Base-by-base conservation (phyloP, 2,888 invertebrate species). In the Synergus laeviventris region DNA sequence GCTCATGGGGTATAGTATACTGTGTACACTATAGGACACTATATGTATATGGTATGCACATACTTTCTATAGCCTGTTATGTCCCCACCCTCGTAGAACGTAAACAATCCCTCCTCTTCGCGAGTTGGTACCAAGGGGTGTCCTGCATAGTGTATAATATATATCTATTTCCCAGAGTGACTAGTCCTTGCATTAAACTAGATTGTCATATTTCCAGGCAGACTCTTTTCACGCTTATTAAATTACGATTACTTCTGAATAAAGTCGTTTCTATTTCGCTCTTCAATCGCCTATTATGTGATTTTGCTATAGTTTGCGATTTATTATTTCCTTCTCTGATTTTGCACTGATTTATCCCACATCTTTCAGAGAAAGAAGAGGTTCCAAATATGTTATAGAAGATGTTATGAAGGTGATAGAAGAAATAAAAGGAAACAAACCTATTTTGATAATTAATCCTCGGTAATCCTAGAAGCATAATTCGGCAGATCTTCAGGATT, bases 181-280 rank as follows among this genome's bases (percentile, higher is more conserved):
- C 70, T 49, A 70, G 70, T 70, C 70, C 31, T 70, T 70, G 45
- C 49, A n/a, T n/a, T n/a, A n/a, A 49, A 49, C 45, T 70, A 70
- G 45, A 70, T 49, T 70, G 70, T 70, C 70, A 70, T 49, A 70
- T 49, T 70, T 70, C 49, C 49, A 70, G 70, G 49, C 70, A 49
- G 49, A 31, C 70, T 70, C 70, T 70, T 49, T 70, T 70, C 70
- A 70, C 70, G 70, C 70, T 70, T 70, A 70, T 49, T 70, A 70
- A 31, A 70, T 31, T 49, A 49, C 49, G 70, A 70, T 70, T 70
- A 70, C 70, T 70, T 49, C 70, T n/a, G 70, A 49, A 70, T 70
- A 70, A 49, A 70, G 31, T 70, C 31, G n/a, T 70, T 49, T 70
- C 45, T 31, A 45, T 49, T 49, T 36, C 16, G 31, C 16, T 70